Conservation (phyloP, 2,888 invertebrate species). For the Operophtera brumata region DNA sequence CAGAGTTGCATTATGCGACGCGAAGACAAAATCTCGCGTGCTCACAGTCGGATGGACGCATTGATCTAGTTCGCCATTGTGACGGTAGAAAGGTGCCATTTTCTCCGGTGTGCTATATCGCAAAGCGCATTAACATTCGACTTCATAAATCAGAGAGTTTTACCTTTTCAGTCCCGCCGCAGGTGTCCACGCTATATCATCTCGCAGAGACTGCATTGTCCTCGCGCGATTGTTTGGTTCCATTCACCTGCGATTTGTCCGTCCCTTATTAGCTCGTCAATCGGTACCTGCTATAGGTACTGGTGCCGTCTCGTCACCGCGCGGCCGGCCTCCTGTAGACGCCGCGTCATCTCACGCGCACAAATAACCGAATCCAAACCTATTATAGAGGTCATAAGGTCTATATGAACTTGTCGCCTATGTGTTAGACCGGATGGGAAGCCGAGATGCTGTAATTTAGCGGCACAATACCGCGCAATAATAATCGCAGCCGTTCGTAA, state of each 20-base stretch:
- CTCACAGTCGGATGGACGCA: conserved; percentile 52
- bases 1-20: conserved; percentile 43
- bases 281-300: conserved; percentile 28
- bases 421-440: conserved; percentile 69
- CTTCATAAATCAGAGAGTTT: conserved; percentile 64
- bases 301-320: conserved; percentile 38
- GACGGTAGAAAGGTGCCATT: conserved; percentile 60
- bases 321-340: conserved; percentile 43
- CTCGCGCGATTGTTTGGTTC: conserved; percentile 45
- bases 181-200: conserved; percentile 60
- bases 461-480: conserved; percentile 74
- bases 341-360: conserved; percentile 40
- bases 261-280: conserved; percentile 58
- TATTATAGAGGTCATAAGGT: conserved; percentile 39
- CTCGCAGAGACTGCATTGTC: conserved; percentile 53
- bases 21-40: conserved; percentile 51
- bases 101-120: conserved; percentile 57
- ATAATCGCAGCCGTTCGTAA: conserved; percentile 74
- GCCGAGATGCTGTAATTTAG: conserved; percentile 76
- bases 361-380: conserved; percentile 28
- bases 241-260: conserved; percentile 65
- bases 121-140: conserved; percentile 49
- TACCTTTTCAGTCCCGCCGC: conserved; percentile 50
- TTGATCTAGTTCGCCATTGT: conserved; percentile 58
- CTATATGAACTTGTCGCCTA: conserved; percentile 31